A percentile compares a stretch with the other conserved stretches of the same genome.
Conservation (phyloP, 2,888 invertebrate species). For the Zonitis immaculata region DNA sequence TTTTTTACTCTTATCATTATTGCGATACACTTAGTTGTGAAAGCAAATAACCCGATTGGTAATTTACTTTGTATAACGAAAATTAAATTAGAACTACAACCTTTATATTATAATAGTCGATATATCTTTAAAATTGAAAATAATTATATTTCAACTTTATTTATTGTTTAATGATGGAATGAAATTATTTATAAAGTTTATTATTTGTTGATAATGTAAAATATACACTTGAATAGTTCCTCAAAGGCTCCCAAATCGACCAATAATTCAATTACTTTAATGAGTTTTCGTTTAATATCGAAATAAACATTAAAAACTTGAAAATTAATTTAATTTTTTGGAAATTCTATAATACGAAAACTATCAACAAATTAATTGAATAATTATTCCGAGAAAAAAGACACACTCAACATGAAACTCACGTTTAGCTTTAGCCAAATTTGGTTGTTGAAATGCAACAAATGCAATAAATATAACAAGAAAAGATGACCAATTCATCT, state of each 20-base stretch:
- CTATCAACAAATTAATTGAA: too few relatives aligned
- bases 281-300: too few relatives aligned
- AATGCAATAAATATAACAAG: constrained; percentile 23
- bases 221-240: neutral
- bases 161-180: too few relatives aligned
- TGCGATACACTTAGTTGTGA: neutral
- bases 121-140: too few relatives aligned
- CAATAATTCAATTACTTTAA: constrained; percentile 11
- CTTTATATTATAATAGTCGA: neutral
- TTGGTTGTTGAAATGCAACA: constrained; percentile 26
- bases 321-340: too few relatives aligned
- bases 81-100: neutral
- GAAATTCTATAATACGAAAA: too few relatives aligned
- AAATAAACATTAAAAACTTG: too few relatives aligned
- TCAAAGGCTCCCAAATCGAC: neutral
- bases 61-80: neutral
- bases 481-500: constrained; percentile 25
- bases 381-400: neutral
- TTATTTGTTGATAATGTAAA: too few relatives aligned
- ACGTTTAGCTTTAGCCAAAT: constrained; percentile 35
- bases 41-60: neutral
- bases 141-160: too few relatives aligned
- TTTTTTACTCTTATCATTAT: neutral
- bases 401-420: constrained; percentile 21
- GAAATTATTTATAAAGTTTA: too few relatives aligned